Evolutionary conservation across 2,888 invertebrate species (phyloP).

Genomic region (Hydrotaea cyrtoneurina): DNA sequence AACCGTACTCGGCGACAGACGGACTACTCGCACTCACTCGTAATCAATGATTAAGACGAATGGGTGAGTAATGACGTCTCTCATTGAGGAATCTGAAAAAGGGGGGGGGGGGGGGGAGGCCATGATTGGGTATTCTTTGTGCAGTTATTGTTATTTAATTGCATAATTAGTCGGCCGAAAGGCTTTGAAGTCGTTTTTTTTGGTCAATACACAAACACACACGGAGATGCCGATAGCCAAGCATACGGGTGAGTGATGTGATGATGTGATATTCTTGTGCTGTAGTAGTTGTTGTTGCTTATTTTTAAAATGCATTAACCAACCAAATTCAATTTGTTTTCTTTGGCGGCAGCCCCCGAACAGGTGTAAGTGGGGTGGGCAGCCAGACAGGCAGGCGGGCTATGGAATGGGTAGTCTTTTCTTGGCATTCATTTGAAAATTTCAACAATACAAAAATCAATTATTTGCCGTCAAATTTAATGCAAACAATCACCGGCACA

Average conservation of each 20-base stretch:
- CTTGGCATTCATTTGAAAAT: not conserved
- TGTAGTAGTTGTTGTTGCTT: not conserved
- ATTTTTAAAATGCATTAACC: not conserved
- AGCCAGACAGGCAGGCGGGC: too few relatives aligned
- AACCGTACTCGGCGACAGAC: not conserved
- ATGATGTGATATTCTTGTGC: not conserved
- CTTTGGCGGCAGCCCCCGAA: not conserved
- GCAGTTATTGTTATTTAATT: constrained; percentile 61
- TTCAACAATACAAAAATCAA: constrained; percentile 28
- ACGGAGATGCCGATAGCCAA: constrained; percentile 3
- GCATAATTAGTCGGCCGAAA: constrained; percentile 58
- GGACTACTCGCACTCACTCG: not conserved
- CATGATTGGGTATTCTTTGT: not conserved
- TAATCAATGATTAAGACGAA: constrained; percentile 16
- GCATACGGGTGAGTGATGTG: not conserved
- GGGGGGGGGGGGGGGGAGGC: not conserved
- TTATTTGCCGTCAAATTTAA: not conserved
- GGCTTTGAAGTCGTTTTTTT: constrained; percentile 43
- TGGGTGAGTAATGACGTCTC: constrained; percentile 25
- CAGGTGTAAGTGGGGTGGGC: not conserved
- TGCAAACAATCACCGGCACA: not conserved
- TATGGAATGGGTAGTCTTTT: not conserved
- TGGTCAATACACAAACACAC: constrained; percentile 23
- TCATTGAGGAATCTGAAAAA: not conserved
- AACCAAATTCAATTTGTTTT: constrained; percentile 10